These are phyloP conservation scores for Melanocharis versteri DNA, from an alignment of 2,113 vertebrate species.

Conservation along the genomic window DNA sequence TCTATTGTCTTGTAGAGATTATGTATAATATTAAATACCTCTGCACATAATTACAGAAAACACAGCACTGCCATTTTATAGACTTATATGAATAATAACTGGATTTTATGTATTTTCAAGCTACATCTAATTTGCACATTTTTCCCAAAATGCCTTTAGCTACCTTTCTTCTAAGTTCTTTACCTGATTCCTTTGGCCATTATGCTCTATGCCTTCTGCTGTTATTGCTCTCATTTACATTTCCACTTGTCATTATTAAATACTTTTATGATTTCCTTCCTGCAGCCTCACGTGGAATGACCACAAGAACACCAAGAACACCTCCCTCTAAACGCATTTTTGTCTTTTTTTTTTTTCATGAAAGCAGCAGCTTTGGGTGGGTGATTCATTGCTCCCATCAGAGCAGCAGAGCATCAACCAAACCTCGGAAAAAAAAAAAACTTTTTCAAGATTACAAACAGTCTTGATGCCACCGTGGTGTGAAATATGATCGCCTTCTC, in stretches of 20 bases:
- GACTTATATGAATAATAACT: neutral
- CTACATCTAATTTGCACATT: neutral
- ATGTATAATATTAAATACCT: neutral
- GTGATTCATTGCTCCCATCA: too few species aligned
- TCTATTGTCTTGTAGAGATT: neutral
- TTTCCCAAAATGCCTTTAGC: neutral
- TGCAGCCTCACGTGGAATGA: neutral
- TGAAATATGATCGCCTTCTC: accelerated
- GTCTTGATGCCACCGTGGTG: accelerated
- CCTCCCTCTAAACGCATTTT: accelerated
- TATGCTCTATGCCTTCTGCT: neutral
- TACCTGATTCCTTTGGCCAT: neutral
- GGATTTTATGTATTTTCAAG: neutral
- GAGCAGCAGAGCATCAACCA: neutral
- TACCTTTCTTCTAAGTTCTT: neutral
- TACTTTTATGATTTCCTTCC: neutral
- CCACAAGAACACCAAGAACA: too few species aligned
- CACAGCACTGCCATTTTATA: neutral
- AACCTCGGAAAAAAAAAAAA: too few species aligned
- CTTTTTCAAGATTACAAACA: neutral
- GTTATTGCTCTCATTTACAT: neutral
- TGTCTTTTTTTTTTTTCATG: accelerated
- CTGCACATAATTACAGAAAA: neutral
- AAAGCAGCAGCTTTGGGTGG: neutral
- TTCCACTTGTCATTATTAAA: neutral